Evolutionary conservation across 1,140 invertebrate genomes (phyloP), one percentile per base, ranked within the genome.

Genomic region (Ridgeia piscesae): DNA sequence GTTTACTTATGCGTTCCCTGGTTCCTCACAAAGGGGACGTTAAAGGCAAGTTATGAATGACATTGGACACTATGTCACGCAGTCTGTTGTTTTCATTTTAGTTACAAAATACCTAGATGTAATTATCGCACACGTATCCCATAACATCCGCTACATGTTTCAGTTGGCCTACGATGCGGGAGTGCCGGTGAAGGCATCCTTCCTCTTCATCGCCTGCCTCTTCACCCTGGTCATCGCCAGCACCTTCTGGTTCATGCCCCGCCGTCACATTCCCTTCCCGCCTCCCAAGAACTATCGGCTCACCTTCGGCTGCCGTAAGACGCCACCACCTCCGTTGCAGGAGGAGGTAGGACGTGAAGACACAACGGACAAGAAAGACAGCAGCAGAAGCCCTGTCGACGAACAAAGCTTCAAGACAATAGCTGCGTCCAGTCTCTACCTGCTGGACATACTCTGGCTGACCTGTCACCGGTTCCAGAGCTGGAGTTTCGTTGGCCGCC

Each of bases 401-500:
- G 58, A 21, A 77, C 58, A 17, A 21, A 77, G 58, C 58, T 77
- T 77, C 58, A 77, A 77, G 58, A 77, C 17, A 17, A 8, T 77
- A 50, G 89, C 92, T 0, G 33, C 92, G 31, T 93, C 93, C n/a
- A 92, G 92, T 17, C 89, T 94, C 88, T 94, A 92, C 42, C 27
- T 94, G 14, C 91, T 91, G 1, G 92, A 93, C 34, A 14, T 94
- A 77, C 21, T 93, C 50, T 94, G 93, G 93, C 93, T 94, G 50
- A 92, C 93, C 33, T 21, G 93, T 27, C 93, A 93, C 50, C 89
- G 93, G 6, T 91, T 93, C 33, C 48, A 92, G 4, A 93, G 92
- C 92, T 94, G 93, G 93, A 92, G 93, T 89, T 94, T 94, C 88
- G 91, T 94, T 90, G 93, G 93, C 8, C 89, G 92, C 34, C 93